A percentile compares a stretch with the other conserved stretches of the same genome.
phyloP scores from a whole-genome alignment of 2,797 vertebrate species.

The Sebastes nivosus region DNA sequence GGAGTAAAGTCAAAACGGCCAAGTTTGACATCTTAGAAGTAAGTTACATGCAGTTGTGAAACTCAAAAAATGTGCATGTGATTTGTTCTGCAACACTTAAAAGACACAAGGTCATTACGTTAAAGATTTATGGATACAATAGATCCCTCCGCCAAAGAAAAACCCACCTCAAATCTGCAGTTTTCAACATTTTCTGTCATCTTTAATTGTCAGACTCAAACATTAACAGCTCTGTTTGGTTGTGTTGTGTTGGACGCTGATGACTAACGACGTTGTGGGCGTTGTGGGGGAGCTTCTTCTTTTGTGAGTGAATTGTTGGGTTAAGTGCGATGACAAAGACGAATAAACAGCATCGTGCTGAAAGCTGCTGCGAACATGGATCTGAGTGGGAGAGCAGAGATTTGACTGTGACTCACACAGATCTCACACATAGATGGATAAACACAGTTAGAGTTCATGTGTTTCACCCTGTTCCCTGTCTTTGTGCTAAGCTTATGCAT shows the following conservation, averaged over 20 bases:
- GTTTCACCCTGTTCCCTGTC: not conserved
- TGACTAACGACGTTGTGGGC: slow-evolving; percentile 2
- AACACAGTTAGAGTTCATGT: not conserved
- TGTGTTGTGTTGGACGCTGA: not conserved
- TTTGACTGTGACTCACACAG: not conserved
- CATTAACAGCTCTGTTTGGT: not conserved
- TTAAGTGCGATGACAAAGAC: not conserved
- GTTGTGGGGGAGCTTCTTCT: slow-evolving; percentile 5
- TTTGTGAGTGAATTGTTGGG: not conserved
- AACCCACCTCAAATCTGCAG: not conserved
- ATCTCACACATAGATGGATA: not conserved
- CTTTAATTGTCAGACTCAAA: not conserved
- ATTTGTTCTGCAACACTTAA: not conserved
- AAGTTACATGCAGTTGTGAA: slow-evolving; percentile 11
- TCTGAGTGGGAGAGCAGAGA: slow-evolving; percentile 3
- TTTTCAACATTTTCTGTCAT: not conserved
- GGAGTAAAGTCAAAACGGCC: slow-evolving; percentile 95
- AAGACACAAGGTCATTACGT: not conserved
- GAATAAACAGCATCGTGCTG: not conserved
- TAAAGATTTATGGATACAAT: not conserved
- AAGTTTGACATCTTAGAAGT: slow-evolving; percentile 97
- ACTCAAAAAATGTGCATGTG: not conserved
- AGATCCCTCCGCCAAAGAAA: not conserved
- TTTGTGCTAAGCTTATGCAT: too few relatives aligned
- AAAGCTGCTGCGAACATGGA: not conserved